phyloP scores from a whole-genome alignment of 2,888 invertebrate species.

The Tachina fera region DNA sequence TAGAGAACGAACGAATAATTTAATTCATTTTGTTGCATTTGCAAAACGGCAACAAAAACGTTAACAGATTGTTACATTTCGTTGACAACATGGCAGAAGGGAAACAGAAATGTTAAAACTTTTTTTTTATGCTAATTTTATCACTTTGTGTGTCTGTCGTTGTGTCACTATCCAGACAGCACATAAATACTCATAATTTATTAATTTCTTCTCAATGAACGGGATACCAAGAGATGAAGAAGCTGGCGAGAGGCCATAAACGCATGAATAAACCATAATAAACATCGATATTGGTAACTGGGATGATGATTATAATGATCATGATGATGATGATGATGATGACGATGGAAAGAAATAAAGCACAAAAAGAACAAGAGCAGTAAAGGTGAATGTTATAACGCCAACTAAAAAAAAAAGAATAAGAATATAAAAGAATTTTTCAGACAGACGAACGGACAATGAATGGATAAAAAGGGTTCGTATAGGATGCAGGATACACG shows the following conservation, averaged over 20 bases:
- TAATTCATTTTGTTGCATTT: constrained; percentile 53
- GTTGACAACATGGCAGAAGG: constrained; percentile 42
- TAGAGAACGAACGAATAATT: constrained; percentile 33
- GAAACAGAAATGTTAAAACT: constrained; percentile 46
- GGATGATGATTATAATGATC: constrained; percentile 16
- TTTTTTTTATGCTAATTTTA: constrained; percentile 83
- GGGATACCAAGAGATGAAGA: constrained; percentile 73
- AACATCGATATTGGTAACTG: constrained; percentile 64
- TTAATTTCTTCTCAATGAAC: constrained; percentile 76
- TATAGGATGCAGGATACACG: constrained; percentile 44
- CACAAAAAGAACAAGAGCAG: constrained; percentile 17
- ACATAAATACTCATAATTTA: constrained; percentile 82
- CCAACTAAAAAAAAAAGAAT: constrained; percentile 58
- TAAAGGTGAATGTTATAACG: constrained; percentile 70
- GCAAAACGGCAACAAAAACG: constrained; percentile 15
- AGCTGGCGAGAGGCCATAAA: constrained; percentile 56
- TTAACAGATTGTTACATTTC: constrained; percentile 54
- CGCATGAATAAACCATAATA: constrained; percentile 68
- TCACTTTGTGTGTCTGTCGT: constrained; percentile 83
- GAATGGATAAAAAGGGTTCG: constrained; percentile 64
- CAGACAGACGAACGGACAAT: constrained; percentile 56
- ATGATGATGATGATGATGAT: constrained; percentile 20
- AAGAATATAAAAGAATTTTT: constrained; percentile 17
- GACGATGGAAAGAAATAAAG: constrained; percentile 10
- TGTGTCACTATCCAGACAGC: constrained; percentile 80